Evolutionary conservation across 2,113 vertebrate genomes (phyloP), one percentile per base, ranked within the genome.

Genomic region (Mormyrus iriodes): DNA sequence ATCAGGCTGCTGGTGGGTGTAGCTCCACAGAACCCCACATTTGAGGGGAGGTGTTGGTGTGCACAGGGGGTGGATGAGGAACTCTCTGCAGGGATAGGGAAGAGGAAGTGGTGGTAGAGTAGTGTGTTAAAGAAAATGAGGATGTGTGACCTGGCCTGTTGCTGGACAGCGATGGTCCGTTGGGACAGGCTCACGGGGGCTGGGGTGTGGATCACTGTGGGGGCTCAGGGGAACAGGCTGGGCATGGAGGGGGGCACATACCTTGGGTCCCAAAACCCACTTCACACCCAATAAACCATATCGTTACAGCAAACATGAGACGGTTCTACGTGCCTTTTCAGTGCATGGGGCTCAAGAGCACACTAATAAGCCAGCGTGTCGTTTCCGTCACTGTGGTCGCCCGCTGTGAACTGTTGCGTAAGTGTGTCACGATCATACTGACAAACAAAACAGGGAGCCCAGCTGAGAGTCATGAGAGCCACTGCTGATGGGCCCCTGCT

Each of bases 111-210:
- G 51, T 3, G 31, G 85, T 55, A n/a, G 31, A 13, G 51, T 21
- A 12, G 48, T 31, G 48, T 86, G 85, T 53, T 55, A 86, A 55
- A 86, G 85, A 53, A 13, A 86, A 86, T 52, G 85, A 86, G 85
- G 85, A 52, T 53, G 49, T 53, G 82, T 48, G 82, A 84, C 17
- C 19, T 21, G 15, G 79, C 44, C 42, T 24, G 82, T 48, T 84
- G 82, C 24, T 84, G 21, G 82, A 84, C 39, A 84, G 82, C 19
- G 8, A 6, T 21, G 44, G 19, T 51, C 24, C 85, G 55, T 53
- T 53, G 46, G 24, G 48, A 86, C 24, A 31, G 46, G 84, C 24
- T 44, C 46, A 15, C 10, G 39, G 39, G 35, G 21, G 42, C 6
- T 8, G 10, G 17, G 39, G 21, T 84, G 44, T 84, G 69, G 69